A percentile compares a stretch with the other conserved stretches of the same genome.
Evolutionary conservation across 2,113 vertebrate genomes (phyloP).

Genomic region (Scortum barcoo): DNA sequence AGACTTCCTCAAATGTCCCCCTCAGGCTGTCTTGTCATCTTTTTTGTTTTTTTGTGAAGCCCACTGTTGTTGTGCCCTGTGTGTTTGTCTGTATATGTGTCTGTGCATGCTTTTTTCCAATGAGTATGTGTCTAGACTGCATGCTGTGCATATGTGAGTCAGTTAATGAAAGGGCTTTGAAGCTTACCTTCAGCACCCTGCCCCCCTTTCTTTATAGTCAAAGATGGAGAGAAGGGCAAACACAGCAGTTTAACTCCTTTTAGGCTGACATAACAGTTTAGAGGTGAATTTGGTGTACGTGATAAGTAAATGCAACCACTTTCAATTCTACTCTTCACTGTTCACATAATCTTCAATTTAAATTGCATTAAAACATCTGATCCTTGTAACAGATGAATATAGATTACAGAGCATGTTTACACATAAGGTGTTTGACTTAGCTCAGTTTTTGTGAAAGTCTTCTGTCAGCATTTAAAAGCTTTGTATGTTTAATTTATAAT

Average conservation of each 20-base stretch:
- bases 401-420: not conserved
- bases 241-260: not conserved
- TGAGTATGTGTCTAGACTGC: slow-evolving; percentile 26
- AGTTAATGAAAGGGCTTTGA: slow-evolving; percentile 51
- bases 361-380: not conserved
- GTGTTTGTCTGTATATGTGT: slow-evolving; percentile 7
- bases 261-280: not conserved
- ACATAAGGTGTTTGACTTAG: not conserved
- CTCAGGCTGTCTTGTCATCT: not conserved
- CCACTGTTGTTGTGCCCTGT: slow-evolving; percentile 1
- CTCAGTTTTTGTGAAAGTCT: not conserved
- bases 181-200: not conserved
- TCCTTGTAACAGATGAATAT: not conserved
- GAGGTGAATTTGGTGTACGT: no score
- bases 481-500: not conserved
- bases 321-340: not conserved
- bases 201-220: no score
- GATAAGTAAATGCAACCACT: not conserved
- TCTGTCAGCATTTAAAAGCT: not conserved
- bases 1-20: not conserved
- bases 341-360: not conserved
- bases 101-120: slow-evolving; percentile 1
- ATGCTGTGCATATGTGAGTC: slow-evolving; percentile 40
- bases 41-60: not conserved
- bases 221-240: not conserved